phyloP scores from a whole-genome alignment of 2,113 vertebrate species.

The Cebus imitator region DNA sequence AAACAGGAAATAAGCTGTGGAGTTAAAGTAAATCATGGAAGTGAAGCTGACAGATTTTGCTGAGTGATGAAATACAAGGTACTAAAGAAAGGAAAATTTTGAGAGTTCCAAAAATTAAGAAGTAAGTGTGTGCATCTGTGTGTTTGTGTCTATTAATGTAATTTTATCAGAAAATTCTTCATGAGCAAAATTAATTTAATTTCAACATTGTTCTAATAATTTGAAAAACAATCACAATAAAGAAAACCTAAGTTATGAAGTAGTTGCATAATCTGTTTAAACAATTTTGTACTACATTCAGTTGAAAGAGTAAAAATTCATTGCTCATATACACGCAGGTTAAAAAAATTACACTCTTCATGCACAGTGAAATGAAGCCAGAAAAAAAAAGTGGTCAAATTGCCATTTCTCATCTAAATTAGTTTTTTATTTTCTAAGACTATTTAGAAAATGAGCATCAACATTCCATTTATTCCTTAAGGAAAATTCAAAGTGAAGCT shows the following conservation, averaged over 20 bases:
- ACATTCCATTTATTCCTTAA: background rate
- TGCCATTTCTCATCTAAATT: background rate
- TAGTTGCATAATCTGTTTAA: background rate
- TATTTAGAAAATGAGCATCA: background rate
- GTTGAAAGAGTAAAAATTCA: background rate
- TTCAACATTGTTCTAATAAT: background rate
- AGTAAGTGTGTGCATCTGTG: no score
- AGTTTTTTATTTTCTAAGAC: no score
- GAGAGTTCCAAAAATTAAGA: background rate
- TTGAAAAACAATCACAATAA: background rate
- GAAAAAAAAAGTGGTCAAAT: background rate
- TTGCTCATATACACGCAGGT: background rate
- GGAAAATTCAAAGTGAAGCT: background rate
- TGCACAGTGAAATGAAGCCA: background rate
- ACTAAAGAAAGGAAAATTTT: background rate
- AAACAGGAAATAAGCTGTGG: background rate
- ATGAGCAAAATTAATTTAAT: background rate
- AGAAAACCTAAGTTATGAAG: background rate
- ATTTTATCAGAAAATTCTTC: background rate
- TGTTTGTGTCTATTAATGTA: no score
- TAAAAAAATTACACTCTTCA: slow-evolving; percentile 86
- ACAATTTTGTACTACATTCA: background rate
- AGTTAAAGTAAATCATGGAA: background rate
- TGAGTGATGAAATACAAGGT: background rate
- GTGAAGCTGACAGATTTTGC: background rate